Conservation (phyloP, 2,113 vertebrate species). For the Callaeas wilsoni region DNA sequence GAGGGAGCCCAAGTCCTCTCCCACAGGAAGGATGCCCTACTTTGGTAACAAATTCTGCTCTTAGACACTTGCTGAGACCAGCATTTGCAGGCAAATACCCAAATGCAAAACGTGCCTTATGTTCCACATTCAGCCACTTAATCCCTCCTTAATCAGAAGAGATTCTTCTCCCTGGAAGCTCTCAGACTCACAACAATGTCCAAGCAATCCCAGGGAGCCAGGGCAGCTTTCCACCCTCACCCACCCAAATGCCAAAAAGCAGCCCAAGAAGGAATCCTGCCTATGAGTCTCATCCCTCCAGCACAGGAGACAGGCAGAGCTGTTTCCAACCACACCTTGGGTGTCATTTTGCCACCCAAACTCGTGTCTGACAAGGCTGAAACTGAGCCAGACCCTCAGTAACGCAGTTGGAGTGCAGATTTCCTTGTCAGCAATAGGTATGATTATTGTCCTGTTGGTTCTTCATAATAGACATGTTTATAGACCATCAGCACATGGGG, state of each 20-base stretch:
- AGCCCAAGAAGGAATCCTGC: not conserved
- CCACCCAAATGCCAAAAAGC: rapidly evolving
- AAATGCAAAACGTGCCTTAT: not conserved
- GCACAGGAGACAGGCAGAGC: not conserved
- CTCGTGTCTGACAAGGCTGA: not conserved
- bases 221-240: not conserved
- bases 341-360: not conserved
- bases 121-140: not conserved
- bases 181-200: not conserved
- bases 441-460: conserved; percentile 32
- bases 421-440: not conserved
- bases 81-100: not conserved
- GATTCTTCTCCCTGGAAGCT: not conserved
- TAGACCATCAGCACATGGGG: conserved; percentile 39
- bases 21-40: not conserved
- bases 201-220: not conserved
- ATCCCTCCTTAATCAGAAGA: not conserved
- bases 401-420: not conserved
- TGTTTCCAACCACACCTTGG: not conserved
- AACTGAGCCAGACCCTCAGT: not conserved
- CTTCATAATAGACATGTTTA: conserved; percentile 59
- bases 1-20: not conserved
- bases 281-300: not conserved
- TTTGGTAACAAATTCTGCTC: not conserved
- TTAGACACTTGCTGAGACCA: not conserved